Percentiles rank a stretch among this genome's conserved stretches.
Evolutionary conservation across 2,888 invertebrate species (phyloP).

Genomic region (Desoria tigrina): DNA sequence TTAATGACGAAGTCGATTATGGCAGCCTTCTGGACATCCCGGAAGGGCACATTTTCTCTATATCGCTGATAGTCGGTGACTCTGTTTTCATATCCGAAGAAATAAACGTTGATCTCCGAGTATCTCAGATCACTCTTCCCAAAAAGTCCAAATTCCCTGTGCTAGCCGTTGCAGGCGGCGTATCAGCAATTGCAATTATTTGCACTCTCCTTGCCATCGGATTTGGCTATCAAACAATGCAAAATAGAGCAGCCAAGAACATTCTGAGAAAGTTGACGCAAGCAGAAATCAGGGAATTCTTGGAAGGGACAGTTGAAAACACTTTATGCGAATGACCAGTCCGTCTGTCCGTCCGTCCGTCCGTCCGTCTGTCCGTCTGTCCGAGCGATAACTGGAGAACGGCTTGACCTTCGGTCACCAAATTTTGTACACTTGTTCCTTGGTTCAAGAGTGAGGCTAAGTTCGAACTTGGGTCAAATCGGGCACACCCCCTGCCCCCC

Average conservation of each 20-base stretch:
- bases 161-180: constrained; percentile 2
- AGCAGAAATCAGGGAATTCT: constrained; percentile 42
- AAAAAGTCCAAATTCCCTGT: constrained; percentile 6
- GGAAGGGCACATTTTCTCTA: background rate
- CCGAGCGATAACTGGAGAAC: too few relatives aligned
- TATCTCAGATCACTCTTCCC: background rate
- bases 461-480: too few relatives aligned
- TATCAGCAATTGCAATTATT: constrained; percentile 3
- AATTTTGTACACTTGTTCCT: too few relatives aligned
- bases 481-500: too few relatives aligned
- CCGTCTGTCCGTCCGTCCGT: too few relatives aligned
- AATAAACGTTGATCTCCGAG: constrained; percentile 9
- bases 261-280: constrained; percentile 36
- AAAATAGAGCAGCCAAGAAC: constrained; percentile 28
- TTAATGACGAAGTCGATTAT: background rate
- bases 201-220: background rate
- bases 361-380: too few relatives aligned
- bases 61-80: constrained; percentile 21
- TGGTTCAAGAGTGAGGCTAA: too few relatives aligned
- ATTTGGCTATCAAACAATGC: constrained; percentile 18
- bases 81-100: background rate
- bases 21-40: background rate
- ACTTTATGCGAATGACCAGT: too few relatives aligned
- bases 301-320: constrained; percentile 36
- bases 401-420: too few relatives aligned